These are phyloP conservation scores for Muscicapa adusta DNA, from an alignment of 2,113 vertebrate species.

Conservation along the genomic window DNA sequence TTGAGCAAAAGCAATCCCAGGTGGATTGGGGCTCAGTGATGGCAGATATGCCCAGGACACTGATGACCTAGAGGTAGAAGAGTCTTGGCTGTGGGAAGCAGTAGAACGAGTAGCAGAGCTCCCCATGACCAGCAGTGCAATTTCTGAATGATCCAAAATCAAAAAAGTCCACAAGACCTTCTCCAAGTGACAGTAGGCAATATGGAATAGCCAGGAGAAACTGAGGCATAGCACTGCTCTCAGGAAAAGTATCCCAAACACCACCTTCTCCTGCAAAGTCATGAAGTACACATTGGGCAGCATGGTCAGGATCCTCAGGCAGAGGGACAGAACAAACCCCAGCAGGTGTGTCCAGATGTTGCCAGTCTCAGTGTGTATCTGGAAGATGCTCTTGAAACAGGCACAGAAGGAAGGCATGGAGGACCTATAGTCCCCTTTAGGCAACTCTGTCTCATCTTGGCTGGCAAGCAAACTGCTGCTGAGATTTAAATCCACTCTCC, in stretches of 20 bases:
- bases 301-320: conserved; percentile 88
- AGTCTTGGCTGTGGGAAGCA: conserved; percentile 93
- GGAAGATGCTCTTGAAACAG: conserved; percentile 90
- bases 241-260: conserved; percentile 91
- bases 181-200: conserved; percentile 80
- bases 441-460: conserved; percentile 73
- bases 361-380: conserved; percentile 87
- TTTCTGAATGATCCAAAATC: conserved; percentile 91
- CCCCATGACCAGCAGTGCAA: conserved; percentile 92
- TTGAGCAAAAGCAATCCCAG: neutral
- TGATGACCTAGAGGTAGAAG: conserved; percentile 91
- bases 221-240: conserved; percentile 92
- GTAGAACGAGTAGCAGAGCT: conserved; percentile 92
- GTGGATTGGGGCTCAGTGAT: conserved; percentile 84
- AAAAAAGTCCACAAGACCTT: conserved; percentile 79
- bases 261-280: conserved; percentile 91
- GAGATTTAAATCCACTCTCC: conserved; percentile 74
- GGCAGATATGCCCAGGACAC: conserved; percentile 87
- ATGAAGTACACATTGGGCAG: conserved; percentile 90
- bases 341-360: conserved; percentile 91
- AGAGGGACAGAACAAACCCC: conserved; percentile 86
- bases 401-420: conserved; percentile 89
- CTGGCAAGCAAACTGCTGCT: conserved; percentile 87
- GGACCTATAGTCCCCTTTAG: conserved; percentile 80
- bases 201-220: conserved; percentile 85